These are phyloP conservation scores for Calephelis perditalis DNA, from an alignment of 2,888 invertebrate genomes.

Conservation along the genomic window DNA sequence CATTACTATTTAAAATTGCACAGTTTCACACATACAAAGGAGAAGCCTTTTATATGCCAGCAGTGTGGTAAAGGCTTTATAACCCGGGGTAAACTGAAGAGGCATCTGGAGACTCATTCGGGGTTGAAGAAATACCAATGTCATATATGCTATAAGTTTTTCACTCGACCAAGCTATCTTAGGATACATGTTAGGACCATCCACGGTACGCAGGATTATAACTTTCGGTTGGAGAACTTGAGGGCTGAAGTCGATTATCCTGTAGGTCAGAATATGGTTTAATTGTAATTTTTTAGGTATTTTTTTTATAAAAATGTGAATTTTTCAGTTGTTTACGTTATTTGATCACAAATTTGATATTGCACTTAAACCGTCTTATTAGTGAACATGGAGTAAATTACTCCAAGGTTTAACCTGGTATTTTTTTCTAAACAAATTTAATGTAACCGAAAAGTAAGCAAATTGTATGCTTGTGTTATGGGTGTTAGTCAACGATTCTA, in stretches of 20 bases:
- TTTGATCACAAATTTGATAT: too few species aligned
- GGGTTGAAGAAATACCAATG: constrained; percentile 67
- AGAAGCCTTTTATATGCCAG: constrained; percentile 65
- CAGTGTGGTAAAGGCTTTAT: constrained; percentile 70
- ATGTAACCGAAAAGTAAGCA: too few species aligned
- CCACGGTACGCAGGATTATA: constrained; percentile 63
- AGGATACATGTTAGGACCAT: constrained; percentile 64
- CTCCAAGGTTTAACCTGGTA: too few species aligned
- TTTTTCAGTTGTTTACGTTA: too few species aligned
- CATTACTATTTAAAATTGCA: constrained; percentile 66
- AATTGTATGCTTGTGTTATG: too few species aligned
- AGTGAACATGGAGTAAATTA: too few species aligned
- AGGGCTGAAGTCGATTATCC: background rate
- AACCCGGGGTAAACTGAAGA: constrained; percentile 61
- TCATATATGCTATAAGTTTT: constrained; percentile 68
- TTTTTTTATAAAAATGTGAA: too few species aligned
- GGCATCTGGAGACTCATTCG: constrained; percentile 62
- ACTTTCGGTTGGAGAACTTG: constrained; percentile 42
- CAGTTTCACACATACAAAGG: constrained; percentile 64
- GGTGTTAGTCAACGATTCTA: too few species aligned
- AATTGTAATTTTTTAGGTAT: too few species aligned
- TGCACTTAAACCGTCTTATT: too few species aligned
- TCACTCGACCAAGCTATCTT: constrained; percentile 61
- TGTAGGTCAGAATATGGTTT: background rate
- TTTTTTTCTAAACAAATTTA: too few species aligned